phyloP scores from a whole-genome alignment of 2,113 vertebrate genomes.

The Pelecanoides urinatrix region DNA sequence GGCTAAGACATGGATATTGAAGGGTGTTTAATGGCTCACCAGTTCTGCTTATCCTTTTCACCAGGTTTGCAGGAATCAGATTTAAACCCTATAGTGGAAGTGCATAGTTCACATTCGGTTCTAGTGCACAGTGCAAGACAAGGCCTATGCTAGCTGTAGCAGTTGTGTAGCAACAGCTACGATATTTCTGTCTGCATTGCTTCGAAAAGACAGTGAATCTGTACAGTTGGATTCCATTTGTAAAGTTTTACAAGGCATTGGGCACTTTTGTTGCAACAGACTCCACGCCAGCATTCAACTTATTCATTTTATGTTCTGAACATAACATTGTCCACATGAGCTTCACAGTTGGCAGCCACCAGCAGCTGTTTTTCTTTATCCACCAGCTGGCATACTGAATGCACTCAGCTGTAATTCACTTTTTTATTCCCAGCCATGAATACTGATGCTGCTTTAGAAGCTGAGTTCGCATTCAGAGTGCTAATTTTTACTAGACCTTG shows the following conservation, averaged over 20 bases:
- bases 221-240: neutral
- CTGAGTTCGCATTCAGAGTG: neutral
- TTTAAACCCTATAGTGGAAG: neutral
- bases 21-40: neutral
- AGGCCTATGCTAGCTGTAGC: neutral
- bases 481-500: neutral
- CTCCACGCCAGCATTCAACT: conserved; percentile 21
- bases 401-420: neutral
- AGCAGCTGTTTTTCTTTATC: conserved; percentile 43
- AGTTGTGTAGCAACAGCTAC: neutral
- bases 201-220: neutral
- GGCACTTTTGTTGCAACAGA: conserved; percentile 16
- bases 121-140: neutral
- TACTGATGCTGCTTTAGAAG: neutral
- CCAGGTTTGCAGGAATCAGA: neutral
- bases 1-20: neutral
- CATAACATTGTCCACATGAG: neutral
- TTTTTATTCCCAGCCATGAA: neutral
- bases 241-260: neutral
- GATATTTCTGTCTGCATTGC: neutral
- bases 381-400: conserved; percentile 11
- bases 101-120: neutral
- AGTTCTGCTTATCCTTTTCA: neutral
- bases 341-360: conserved; percentile 2
- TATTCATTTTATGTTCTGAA: conserved; percentile 34